Evolutionary conservation across 2,113 vertebrate genomes (phyloP).

Genomic region (Muntiacus muntjak): DNA sequence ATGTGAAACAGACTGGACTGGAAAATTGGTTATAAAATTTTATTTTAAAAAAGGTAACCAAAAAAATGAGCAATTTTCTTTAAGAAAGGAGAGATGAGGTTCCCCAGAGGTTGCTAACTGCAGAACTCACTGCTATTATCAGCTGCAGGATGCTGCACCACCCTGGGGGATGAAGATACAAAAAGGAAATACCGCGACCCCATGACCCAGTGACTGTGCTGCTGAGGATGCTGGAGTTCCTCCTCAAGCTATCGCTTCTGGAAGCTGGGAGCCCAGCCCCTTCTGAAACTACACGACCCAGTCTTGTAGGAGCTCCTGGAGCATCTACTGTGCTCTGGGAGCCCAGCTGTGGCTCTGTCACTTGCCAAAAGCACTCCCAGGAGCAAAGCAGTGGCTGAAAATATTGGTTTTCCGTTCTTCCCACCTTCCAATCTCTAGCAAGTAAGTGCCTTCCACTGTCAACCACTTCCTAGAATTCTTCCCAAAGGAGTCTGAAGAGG

Average conservation of each 20-base stretch:
- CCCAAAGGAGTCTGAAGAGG: background rate
- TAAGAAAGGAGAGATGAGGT: background rate
- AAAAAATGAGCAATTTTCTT: background rate
- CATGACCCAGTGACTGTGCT: background rate
- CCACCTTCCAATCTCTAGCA: background rate
- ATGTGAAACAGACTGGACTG: background rate
- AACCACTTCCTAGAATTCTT: background rate
- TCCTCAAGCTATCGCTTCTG: fast-evolving
- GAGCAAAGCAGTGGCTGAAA: background rate
- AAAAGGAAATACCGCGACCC: background rate
- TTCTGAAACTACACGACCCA: too few species aligned
- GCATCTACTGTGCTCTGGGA: fast-evolving
- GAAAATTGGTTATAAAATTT: background rate
- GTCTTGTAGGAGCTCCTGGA: background rate
- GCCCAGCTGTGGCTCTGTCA: background rate
- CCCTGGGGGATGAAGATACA: too few species aligned
- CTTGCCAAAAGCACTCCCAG: background rate
- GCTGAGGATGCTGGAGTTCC: background rate
- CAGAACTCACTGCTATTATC: background rate
- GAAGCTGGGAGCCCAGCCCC: background rate
- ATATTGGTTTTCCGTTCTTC: background rate
- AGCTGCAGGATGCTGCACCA: background rate
- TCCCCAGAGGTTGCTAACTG: background rate
- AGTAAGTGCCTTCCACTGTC: background rate
- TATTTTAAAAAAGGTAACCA: background rate